A percentile compares a stretch with the other conserved stretches of the same genome.
Conservation (phyloP, 2,888 invertebrate genomes). For the Actias luna region DNA sequence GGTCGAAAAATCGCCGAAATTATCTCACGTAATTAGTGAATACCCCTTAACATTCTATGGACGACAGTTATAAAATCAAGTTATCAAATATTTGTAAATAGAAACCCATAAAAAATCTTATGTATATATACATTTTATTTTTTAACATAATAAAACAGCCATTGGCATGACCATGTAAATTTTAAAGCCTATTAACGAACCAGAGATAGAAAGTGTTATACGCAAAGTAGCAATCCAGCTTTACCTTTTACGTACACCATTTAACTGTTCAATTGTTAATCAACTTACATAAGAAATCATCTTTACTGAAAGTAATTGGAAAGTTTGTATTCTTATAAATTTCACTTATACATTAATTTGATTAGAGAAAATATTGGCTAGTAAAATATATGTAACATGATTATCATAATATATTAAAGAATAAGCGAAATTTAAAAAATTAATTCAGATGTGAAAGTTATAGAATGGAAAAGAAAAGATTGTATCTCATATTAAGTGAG, state of each 20-base stretch:
- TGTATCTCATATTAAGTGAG: too few relatives aligned
- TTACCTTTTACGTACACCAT: slow-evolving; percentile 4
- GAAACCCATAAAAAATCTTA: neutral
- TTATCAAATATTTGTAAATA: neutral
- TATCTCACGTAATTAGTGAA: too few relatives aligned
- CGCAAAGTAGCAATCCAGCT: slow-evolving; percentile 6
- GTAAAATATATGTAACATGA: too few relatives aligned
- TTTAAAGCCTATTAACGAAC: slow-evolving; percentile 14
- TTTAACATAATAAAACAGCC: neutral
- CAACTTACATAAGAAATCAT: neutral
- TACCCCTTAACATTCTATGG: too few relatives aligned
- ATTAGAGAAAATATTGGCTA: neutral
- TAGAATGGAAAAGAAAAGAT: too few relatives aligned
- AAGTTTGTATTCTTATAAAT: neutral
- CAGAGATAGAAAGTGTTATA: slow-evolving; percentile 16
- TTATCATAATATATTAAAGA: too few relatives aligned
- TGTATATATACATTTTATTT: neutral
- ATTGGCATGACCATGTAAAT: slow-evolving; percentile 15
- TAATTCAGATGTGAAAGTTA: too few relatives aligned
- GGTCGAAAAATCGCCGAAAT: too few relatives aligned
- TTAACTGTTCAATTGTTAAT: slow-evolving; percentile 8
- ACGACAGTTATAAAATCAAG: neutral
- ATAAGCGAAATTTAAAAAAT: too few relatives aligned
- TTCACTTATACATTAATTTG: neutral
- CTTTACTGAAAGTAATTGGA: neutral